A percentile compares a stretch with the other conserved stretches of the same genome.
Conservation (phyloP, 2,888 invertebrate genomes). For the Melieria crassipennis region DNA sequence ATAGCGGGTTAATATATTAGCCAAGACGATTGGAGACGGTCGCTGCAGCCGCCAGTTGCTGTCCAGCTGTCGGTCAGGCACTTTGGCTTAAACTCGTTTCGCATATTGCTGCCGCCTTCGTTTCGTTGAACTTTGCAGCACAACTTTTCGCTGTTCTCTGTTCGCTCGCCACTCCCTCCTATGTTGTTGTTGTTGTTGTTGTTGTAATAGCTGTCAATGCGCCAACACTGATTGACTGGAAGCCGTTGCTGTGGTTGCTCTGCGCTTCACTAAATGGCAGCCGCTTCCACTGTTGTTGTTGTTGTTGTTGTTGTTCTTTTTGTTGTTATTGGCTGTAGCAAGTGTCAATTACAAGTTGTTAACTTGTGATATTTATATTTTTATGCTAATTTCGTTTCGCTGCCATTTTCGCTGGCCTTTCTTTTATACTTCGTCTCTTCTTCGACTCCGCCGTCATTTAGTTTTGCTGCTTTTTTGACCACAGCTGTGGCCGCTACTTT, state of each 20-base stretch:
- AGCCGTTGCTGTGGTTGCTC: not conserved
- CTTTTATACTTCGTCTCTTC: constrained; percentile 4
- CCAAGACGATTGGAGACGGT: too few relatives aligned
- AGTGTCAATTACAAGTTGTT: constrained; percentile 20
- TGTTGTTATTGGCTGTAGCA: not conserved
- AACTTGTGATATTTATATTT: constrained; percentile 12
- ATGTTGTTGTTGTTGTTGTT: not conserved
- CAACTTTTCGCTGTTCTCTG: not conserved
- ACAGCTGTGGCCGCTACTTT: not conserved
- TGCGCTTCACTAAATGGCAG: not conserved
- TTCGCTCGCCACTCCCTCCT: not conserved
- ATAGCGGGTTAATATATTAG: too few relatives aligned
- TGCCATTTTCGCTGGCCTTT: not conserved
- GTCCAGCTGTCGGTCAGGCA: too few relatives aligned
- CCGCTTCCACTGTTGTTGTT: not conserved
- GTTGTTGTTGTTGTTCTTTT: not conserved
- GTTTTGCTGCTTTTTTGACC: not conserved
- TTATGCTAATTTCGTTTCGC: not conserved
- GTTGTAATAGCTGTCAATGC: not conserved
- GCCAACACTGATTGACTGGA: not conserved
- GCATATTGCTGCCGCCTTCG: too few relatives aligned
- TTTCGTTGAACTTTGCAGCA: constrained; percentile 11
- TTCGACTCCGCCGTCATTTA: not conserved
- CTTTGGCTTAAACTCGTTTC: too few relatives aligned
- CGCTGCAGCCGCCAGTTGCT: too few relatives aligned